Evolutionary conservation across 1,140 invertebrate species (phyloP).

Genomic region (Papilio polytes): DNA sequence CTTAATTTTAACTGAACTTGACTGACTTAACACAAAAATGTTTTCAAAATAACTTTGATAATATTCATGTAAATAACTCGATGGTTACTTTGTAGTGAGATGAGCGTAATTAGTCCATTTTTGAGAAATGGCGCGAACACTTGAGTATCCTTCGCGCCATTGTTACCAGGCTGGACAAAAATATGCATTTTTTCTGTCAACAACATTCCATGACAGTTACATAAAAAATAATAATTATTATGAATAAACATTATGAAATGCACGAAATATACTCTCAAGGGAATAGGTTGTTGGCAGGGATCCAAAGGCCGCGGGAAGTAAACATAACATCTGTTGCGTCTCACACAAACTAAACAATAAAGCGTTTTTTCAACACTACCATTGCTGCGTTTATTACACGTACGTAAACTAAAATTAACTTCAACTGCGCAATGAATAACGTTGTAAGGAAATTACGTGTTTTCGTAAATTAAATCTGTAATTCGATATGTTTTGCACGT

Average conservation of each 20-base stretch:
- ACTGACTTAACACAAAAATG: too few species aligned
- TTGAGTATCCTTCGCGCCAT: not conserved
- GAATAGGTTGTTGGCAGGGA: slow-evolving; percentile 55
- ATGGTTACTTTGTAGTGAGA: too few species aligned
- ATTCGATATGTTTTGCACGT: not conserved
- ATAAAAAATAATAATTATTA: not conserved
- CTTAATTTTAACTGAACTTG: too few species aligned
- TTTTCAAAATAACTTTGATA: too few species aligned
- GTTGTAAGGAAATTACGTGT: not conserved
- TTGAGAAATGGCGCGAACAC: not conserved
- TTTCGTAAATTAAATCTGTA: not conserved
- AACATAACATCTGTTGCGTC: slow-evolving; percentile 48
- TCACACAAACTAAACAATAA: slow-evolving; percentile 47
- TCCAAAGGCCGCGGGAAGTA: slow-evolving; percentile 54
- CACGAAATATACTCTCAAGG: slow-evolving; percentile 49
- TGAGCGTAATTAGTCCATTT: too few species aligned
- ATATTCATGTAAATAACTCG: too few species aligned
- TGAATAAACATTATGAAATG: slow-evolving; percentile 30
- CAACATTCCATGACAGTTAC: not conserved
- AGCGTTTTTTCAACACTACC: slow-evolving; percentile 22
- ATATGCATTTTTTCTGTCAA: not conserved
- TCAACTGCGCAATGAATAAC: not conserved
- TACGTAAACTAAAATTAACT: slow-evolving; percentile 14
- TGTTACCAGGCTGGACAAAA: not conserved
- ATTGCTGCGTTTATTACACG: slow-evolving; percentile 19